Conservation (phyloP, 2,797 vertebrate genomes). For the Notolabrus celidotus region DNA sequence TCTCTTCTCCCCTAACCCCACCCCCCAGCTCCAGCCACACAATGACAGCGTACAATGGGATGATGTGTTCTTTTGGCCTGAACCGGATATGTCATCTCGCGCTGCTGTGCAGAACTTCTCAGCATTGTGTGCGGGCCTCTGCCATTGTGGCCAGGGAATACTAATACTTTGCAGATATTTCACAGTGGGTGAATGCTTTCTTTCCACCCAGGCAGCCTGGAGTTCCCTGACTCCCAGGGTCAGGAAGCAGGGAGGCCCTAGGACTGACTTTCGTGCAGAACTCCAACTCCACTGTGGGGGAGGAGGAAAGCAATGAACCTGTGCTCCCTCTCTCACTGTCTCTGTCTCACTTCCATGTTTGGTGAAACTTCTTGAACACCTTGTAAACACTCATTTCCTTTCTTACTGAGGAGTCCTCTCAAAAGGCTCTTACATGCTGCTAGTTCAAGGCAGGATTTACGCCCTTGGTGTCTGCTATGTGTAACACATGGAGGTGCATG, state of each 20-base stretch:
- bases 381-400: conserved; percentile 13
- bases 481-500: no score
- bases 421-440: not conserved
- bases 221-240: conserved; percentile 51
- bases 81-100: conserved; percentile 73
- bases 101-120: conserved; percentile 72
- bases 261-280: conserved; percentile 23
- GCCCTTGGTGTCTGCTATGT: no score
- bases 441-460: no score
- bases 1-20: conserved; percentile 33
- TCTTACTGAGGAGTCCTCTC: not conserved
- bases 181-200: conserved; percentile 78
- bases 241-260: conserved; percentile 65
- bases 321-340: not conserved
- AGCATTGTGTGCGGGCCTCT: conserved; percentile 71
- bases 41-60: conserved; percentile 71
- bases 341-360: conserved; percentile 24
- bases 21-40: conserved; percentile 26
- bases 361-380: conserved; percentile 15
- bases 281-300: conserved; percentile 25
- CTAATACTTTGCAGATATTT: conserved; percentile 76
- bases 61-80: conserved; percentile 71
- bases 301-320: conserved; percentile 17
- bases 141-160: conserved; percentile 58
- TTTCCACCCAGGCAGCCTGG: conserved; percentile 51